Evolutionary conservation across 1,140 invertebrate species (phyloP).

Genomic region (Ceratina calcarata): DNA sequence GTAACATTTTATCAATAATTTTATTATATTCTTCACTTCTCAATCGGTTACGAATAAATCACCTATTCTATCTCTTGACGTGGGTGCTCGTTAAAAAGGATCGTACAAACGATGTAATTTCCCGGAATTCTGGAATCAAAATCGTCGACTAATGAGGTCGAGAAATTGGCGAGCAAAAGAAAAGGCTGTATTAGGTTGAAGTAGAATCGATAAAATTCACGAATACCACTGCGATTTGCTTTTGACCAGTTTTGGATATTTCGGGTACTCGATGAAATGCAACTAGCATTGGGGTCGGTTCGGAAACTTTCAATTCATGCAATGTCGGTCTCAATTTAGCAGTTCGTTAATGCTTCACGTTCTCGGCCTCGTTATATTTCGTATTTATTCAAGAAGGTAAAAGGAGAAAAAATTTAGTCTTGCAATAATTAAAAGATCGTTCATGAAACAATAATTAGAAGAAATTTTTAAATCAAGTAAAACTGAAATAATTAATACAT

Average conservation of each 20-base stretch:
- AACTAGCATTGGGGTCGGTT: neutral
- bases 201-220: slow-evolving; percentile 25
- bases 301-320: slow-evolving; percentile 18
- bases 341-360: slow-evolving; percentile 14
- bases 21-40: no score
- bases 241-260: slow-evolving; percentile 38
- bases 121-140: slow-evolving; percentile 14
- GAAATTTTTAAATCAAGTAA: no score
- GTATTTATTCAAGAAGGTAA: no score
- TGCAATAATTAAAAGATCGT: no score
- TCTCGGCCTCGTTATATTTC: slow-evolving; percentile 1
- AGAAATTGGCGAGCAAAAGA: neutral
- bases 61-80: slow-evolving; percentile 2
- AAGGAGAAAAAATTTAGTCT: neutral
- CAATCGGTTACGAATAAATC: no score
- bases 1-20: no score
- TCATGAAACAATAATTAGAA: no score
- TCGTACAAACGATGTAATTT: slow-evolving; percentile 7
- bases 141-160: slow-evolving; percentile 26
- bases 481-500: no score
- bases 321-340: slow-evolving; percentile 18
- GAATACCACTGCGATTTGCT: slow-evolving; percentile 19
- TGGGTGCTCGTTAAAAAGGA: neutral
- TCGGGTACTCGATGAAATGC: slow-evolving; percentile 35
- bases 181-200: neutral